A percentile compares a stretch with the other conserved stretches of the same genome.
Evolutionary conservation across 2,888 invertebrate genomes (phyloP).

Genomic region (Eristalis pertinax): DNA sequence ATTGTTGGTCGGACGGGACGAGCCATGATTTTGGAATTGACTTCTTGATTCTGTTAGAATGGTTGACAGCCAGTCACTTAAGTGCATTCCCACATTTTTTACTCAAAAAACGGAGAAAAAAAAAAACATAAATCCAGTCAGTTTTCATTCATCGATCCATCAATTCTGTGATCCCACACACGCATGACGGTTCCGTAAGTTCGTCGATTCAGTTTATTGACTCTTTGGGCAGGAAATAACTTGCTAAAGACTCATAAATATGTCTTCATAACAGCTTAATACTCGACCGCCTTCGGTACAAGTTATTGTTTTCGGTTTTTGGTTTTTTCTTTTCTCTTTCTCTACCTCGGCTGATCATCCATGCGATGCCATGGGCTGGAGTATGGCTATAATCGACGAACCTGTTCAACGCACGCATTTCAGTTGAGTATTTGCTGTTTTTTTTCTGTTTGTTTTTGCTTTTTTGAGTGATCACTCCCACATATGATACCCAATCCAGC

Average conservation of each 20-base stretch:
- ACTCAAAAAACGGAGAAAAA: neutral
- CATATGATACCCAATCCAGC: neutral
- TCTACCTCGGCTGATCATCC: neutral
- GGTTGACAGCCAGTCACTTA: neutral
- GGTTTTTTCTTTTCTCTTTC: neutral
- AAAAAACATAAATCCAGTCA: no score
- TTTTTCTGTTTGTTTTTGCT: neutral
- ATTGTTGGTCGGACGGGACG: neutral
- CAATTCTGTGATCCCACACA: neutral
- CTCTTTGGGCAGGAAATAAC: slow-evolving; percentile 24
- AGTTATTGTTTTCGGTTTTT: slow-evolving; percentile 9
- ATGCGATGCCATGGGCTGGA: no score
- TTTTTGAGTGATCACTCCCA: neutral
- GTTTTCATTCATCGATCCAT: neutral
- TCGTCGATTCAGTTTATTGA: slow-evolving; percentile 6
- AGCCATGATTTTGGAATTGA: neutral
- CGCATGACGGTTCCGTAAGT: no score
- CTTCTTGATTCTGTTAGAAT: neutral
- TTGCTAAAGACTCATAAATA: slow-evolving; percentile 33
- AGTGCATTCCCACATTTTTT: neutral
- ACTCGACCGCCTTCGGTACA: slow-evolving; percentile 12
- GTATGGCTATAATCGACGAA: slow-evolving; percentile 18
- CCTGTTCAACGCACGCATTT: slow-evolving; percentile 33
- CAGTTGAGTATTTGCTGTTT: neutral
- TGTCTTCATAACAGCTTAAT: slow-evolving; percentile 34